Conservation (phyloP, 2,797 vertebrate genomes). For the Argentina silus region DNA sequence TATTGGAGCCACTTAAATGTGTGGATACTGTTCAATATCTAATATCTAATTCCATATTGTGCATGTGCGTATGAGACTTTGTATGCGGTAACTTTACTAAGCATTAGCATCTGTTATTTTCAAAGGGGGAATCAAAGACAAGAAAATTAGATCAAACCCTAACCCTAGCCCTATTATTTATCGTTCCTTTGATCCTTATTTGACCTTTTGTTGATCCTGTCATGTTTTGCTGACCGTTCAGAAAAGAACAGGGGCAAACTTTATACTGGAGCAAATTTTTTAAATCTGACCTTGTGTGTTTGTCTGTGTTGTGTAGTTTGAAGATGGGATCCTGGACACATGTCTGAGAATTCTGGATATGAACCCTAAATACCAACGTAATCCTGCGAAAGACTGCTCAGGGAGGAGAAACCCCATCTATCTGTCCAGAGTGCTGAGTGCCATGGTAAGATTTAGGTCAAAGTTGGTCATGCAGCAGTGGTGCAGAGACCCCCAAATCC, state of each 20-base stretch:
- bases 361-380: slow-evolving; percentile 85
- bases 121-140: background rate
- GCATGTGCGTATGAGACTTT: background rate
- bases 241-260: background rate
- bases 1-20: background rate
- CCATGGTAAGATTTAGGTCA: slow-evolving; percentile 82
- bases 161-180: background rate
- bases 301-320: slow-evolving; percentile 79
- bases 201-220: background rate
- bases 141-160: background rate
- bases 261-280: background rate
- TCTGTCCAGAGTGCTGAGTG: slow-evolving; percentile 89
- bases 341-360: slow-evolving; percentile 87
- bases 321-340: slow-evolving; percentile 84
- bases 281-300: slow-evolving; percentile 2
- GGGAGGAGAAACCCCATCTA: slow-evolving; percentile 88
- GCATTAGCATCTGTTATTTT: background rate
- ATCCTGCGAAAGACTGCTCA: slow-evolving; percentile 84
- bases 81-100: background rate
- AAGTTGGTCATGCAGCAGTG: background rate
- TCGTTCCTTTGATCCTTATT: background rate
- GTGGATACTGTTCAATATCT: background rate
- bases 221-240: background rate
- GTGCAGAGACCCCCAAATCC: no score
- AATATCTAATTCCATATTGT: background rate